Evolutionary conservation across 2,888 invertebrate species (phyloP).

Genomic region (Eupeodes luniger): DNA sequence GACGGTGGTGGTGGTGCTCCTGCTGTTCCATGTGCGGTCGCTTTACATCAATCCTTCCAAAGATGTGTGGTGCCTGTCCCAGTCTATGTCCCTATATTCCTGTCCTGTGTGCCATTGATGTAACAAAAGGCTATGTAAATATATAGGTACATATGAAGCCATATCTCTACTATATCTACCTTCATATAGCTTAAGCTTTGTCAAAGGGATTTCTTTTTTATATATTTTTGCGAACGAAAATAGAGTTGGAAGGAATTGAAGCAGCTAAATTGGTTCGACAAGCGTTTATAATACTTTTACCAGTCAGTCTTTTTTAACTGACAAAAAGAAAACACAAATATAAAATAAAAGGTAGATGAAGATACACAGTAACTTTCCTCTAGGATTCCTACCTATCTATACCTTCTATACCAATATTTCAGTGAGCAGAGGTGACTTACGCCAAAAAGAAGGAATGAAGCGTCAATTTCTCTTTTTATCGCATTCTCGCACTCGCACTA

Average conservation of each 20-base stretch:
- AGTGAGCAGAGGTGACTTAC: not conserved
- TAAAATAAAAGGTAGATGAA: conserved; percentile 7
- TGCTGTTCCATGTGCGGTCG: conserved; percentile 51
- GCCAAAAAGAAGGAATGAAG: conserved; percentile 2
- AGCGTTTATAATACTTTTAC: conserved; percentile 60
- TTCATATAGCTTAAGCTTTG: conserved; percentile 47
- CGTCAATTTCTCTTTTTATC: conserved; percentile 35
- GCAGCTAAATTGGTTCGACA: conserved; percentile 74
- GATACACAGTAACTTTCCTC: not conserved
- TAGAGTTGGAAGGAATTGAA: conserved; percentile 71
- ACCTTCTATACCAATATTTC: no score
- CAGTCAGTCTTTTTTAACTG: conserved; percentile 18
- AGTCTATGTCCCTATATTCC: not conserved
- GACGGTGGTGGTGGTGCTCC: not conserved
- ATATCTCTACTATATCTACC: not conserved
- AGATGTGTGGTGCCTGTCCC: conserved; percentile 45
- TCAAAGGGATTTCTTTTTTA: conserved; percentile 53
- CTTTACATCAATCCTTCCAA: conserved; percentile 55
- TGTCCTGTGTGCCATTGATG: conserved; percentile 14
- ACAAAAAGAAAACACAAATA: not conserved
- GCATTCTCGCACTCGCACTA: conserved; percentile 34
- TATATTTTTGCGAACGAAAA: conserved; percentile 41
- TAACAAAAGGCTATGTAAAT: conserved; percentile 65
- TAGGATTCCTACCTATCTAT: no score
- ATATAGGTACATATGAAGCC: conserved; percentile 17